These are phyloP conservation scores for Mylabris phalerata DNA, from an alignment of 1,140 invertebrate genomes.

Conservation along the genomic window DNA sequence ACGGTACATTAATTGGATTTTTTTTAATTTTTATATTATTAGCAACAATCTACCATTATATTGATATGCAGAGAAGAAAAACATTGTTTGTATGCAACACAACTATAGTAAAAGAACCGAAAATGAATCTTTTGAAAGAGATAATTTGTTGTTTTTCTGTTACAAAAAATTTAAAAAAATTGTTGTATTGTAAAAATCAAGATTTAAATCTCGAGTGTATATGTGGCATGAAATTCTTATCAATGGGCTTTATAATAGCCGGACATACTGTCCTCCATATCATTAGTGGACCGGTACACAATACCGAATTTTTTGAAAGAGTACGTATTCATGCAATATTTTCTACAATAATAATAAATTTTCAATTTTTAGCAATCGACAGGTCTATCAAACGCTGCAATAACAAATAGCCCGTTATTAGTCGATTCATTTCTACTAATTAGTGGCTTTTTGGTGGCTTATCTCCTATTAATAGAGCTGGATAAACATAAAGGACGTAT, in stretches of 20 bases:
- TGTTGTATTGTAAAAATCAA: conserved; percentile 53
- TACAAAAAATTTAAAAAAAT: conserved; percentile 52
- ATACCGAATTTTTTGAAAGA: conserved; percentile 52
- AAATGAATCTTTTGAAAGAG: conserved; percentile 33
- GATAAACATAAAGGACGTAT: conserved; percentile 56
- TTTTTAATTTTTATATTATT: conserved; percentile 31
- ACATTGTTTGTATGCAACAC: conserved; percentile 13
- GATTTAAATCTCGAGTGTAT: conserved; percentile 55
- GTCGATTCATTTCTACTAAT: conserved; percentile 66
- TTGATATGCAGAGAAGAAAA: conserved; percentile 14
- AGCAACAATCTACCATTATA: conserved; percentile 27
- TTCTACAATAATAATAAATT: background rate
- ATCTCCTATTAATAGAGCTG: conserved; percentile 57
- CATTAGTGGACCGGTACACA: conserved; percentile 56
- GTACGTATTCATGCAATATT: conserved; percentile 36
- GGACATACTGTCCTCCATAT: conserved; percentile 58
- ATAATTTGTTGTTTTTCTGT: conserved; percentile 53
- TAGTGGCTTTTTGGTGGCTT: conserved; percentile 59
- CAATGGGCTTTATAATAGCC: conserved; percentile 56
- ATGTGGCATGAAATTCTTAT: conserved; percentile 56
- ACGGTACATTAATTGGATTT: conserved; percentile 47
- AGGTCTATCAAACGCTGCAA: conserved; percentile 24
- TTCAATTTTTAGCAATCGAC: conserved; percentile 23
- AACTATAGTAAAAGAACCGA: conserved; percentile 9
- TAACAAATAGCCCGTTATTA: conserved; percentile 55